phyloP scores from a whole-genome alignment of 1,140 invertebrate genomes.

The Holotrichia oblita region DNA sequence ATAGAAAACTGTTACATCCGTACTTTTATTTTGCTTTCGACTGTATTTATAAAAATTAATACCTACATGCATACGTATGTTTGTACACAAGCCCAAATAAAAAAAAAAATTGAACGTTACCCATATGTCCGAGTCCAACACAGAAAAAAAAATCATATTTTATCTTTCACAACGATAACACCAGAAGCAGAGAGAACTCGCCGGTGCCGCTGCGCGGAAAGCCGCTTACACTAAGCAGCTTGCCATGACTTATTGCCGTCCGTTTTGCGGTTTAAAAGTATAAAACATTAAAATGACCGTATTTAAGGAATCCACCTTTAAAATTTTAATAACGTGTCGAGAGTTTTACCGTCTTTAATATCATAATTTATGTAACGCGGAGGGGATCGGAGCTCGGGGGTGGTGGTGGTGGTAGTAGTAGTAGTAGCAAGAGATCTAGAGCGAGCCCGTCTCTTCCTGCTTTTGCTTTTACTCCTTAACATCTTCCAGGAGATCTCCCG shows the following conservation, averaged over 20 bases:
- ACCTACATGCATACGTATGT: too few relatives aligned
- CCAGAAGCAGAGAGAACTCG: too few relatives aligned
- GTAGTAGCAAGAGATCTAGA: too few relatives aligned
- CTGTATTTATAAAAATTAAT: too few relatives aligned
- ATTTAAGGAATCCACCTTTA: conserved; percentile 26
- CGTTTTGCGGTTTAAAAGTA: conserved; percentile 8
- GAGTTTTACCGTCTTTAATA: conserved; percentile 24
- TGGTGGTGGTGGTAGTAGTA: too few relatives aligned
- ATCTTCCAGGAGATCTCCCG: neutral
- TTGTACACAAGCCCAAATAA: too few relatives aligned
- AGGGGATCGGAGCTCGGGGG: too few relatives aligned
- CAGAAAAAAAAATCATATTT: conserved; percentile 3
- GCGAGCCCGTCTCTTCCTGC: too few relatives aligned
- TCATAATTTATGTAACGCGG: conserved; percentile 26
- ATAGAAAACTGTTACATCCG: too few relatives aligned
- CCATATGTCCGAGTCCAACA: too few relatives aligned
- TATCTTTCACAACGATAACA: neutral
- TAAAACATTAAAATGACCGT: conserved; percentile 36
- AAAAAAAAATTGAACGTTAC: too few relatives aligned
- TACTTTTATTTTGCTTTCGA: too few relatives aligned
- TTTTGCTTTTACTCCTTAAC: neutral
- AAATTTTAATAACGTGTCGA: conserved; percentile 28
- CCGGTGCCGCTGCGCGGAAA: neutral
- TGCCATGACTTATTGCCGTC: conserved; percentile 19
- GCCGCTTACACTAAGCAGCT: conserved; percentile 14